A percentile compares a stretch with the other conserved stretches of the same genome.
phyloP scores from a whole-genome alignment of 2,888 invertebrate genomes.

The Argyresthia goedartella region DNA sequence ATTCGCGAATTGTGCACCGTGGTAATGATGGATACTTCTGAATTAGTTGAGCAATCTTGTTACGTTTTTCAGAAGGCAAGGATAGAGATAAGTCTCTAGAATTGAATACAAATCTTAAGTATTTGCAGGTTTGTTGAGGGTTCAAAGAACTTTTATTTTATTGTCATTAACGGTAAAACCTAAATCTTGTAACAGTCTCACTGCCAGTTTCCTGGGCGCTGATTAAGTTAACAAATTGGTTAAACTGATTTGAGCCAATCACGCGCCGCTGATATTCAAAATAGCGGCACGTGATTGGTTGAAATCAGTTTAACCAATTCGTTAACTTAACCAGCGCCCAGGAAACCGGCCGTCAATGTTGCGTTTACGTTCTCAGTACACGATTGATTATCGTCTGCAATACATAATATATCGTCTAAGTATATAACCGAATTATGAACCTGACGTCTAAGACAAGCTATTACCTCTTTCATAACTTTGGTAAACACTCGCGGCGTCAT shows the following conservation, averaged over 20 bases:
- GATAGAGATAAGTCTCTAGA: not conserved
- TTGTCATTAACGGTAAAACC: slow-evolving; percentile 1
- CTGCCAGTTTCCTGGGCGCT: no score
- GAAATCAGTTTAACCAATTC: no score
- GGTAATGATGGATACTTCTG: no score
- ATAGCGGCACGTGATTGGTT: no score
- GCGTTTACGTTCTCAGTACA: not conserved
- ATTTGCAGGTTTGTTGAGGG: not conserved
- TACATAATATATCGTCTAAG: not conserved
- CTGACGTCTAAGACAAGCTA: no score
- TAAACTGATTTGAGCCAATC: no score
- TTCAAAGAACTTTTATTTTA: not conserved
- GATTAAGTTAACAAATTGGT: no score
- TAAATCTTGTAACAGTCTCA: not conserved
- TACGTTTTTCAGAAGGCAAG: not conserved
- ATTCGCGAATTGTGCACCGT: no score
- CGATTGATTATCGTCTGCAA: not conserved
- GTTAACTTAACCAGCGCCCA: no score
- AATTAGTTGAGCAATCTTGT: no score
- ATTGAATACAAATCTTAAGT: not conserved
- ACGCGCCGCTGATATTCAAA: no score
- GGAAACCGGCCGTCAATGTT: no score
- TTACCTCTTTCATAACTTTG: slow-evolving; percentile 3
- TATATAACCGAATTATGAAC: not conserved
- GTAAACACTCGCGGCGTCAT: not conserved